Evolutionary conservation across 2,113 vertebrate species (phyloP).

Genomic region (Pygoscelis adeliae): DNA sequence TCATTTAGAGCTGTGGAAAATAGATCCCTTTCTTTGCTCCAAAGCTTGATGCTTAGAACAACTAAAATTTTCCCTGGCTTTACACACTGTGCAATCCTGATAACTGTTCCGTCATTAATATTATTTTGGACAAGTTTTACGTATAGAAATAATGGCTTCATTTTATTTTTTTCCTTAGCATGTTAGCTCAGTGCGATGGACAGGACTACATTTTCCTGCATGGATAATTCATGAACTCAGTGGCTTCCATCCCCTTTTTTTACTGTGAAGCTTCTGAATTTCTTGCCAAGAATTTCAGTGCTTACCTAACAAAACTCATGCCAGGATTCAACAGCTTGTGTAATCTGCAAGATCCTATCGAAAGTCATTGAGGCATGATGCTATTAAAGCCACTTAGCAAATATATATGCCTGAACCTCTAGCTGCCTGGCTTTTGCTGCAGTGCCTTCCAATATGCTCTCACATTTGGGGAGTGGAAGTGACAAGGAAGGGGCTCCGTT

Average conservation of each 20-base stretch:
- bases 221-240: not conserved
- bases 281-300: slow-evolving; percentile 2
- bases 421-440: not conserved
- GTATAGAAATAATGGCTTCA: not conserved
- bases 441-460: not conserved
- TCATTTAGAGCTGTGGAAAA: not conserved
- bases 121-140: not conserved
- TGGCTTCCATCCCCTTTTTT: not conserved
- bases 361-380: not conserved
- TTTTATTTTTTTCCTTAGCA: not conserved
- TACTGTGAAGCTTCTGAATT: not conserved
- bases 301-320: not conserved
- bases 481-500: not conserved
- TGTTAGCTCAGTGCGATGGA: not conserved
- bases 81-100: not conserved
- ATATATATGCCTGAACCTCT: not conserved
- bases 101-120: not conserved
- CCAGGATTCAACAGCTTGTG: not conserved
- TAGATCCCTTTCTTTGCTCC: not conserved
- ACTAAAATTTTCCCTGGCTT: not conserved
- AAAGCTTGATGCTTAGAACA: not conserved
- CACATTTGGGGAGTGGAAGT: not conserved
- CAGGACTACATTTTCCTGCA: not conserved
- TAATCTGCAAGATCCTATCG: not conserved
- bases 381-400: not conserved